Conservation (phyloP, 2,113 vertebrate genomes). For the Aptenodytes forsteri region DNA sequence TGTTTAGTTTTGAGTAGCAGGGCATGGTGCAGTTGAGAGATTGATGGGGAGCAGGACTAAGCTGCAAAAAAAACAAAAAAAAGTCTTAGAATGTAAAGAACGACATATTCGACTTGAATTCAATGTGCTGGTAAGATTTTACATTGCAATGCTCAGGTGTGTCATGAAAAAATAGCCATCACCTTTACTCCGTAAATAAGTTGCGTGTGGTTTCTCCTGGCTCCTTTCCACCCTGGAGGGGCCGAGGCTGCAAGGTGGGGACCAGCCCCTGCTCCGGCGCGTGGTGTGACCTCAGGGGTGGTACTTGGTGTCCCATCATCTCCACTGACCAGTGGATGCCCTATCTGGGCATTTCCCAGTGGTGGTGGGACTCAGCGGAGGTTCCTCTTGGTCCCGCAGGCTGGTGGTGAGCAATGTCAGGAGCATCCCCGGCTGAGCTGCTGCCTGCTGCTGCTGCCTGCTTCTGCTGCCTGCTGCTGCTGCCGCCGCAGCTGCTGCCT, state of each 20-base stretch:
- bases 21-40: accelerated
- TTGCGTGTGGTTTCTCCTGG: not conserved
- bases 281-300: not conserved
- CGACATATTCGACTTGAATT: not conserved
- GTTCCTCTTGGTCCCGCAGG: not conserved
- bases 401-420: not conserved
- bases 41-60: not conserved
- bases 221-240: not conserved
- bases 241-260: not conserved
- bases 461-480: not conserved
- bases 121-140: not conserved
- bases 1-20: not conserved
- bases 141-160: not conserved
- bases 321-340: not conserved
- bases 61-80: not conserved
- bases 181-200: not conserved
- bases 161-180: not conserved
- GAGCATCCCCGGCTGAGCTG: not conserved
- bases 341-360: not conserved
- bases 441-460: not conserved
- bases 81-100: not conserved
- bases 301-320: not conserved
- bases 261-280: accelerated
- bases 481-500: not conserved
- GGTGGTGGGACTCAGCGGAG: not conserved